Conservation (phyloP, 2,113 vertebrate species). For the Sciurus niger region DNA sequence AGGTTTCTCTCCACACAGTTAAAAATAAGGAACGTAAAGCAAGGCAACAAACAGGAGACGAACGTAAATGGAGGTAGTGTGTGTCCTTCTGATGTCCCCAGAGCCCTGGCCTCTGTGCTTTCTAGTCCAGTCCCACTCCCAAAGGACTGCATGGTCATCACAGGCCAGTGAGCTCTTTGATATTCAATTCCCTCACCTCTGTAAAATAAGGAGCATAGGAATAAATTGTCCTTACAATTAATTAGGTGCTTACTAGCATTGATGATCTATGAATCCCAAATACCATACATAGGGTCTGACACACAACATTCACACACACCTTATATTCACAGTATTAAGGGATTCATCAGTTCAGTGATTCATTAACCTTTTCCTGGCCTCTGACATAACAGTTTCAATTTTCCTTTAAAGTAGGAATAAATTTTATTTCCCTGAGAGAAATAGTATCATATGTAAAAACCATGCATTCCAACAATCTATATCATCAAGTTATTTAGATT, state of each 20-base stretch:
- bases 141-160: accelerated
- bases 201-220: neutral
- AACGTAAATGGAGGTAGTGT: neutral
- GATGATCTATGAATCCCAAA: neutral
- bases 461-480: neutral
- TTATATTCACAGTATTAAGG: neutral
- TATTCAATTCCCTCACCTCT: neutral
- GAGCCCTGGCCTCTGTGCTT: neutral
- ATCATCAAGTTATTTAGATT: neutral
- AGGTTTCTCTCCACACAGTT: neutral
- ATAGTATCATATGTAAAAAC: neutral
- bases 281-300: neutral
- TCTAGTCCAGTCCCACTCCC: neutral
- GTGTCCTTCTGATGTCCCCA: neutral
- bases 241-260: neutral
- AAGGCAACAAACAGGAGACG: neutral
- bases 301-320: no score
- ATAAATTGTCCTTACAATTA: neutral
- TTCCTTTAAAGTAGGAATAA: neutral
- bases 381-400: neutral
- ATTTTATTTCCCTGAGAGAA: conserved; percentile 22
- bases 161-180: neutral
- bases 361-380: neutral
- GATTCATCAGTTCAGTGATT: neutral
- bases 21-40: neutral